These are phyloP conservation scores for Coreius guichenoti DNA, from an alignment of 2,797 vertebrate species.

Conservation along the genomic window DNA sequence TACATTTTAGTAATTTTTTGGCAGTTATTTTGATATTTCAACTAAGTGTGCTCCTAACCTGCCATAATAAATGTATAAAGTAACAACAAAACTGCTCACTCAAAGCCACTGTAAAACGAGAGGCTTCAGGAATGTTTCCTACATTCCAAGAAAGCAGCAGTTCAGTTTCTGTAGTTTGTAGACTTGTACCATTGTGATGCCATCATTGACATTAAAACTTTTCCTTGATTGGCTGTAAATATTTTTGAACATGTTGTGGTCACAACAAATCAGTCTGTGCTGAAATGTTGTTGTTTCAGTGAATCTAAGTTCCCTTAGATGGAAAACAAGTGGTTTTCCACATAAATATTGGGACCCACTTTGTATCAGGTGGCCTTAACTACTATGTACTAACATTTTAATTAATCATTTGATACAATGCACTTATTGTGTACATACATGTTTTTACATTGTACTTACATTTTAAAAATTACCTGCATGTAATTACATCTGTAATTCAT, in stretches of 20 bases:
- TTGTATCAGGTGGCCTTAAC: too few species aligned
- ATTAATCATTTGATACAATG: too few species aligned
- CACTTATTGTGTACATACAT: too few species aligned
- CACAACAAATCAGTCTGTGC: background rate
- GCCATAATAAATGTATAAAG: background rate
- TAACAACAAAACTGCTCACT: constrained; percentile 2
- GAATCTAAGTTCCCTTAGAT: background rate
- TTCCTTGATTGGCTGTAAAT: constrained; percentile 9
- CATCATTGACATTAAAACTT: background rate
- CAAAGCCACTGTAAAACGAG: background rate
- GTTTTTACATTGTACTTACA: too few species aligned
- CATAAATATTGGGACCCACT: background rate
- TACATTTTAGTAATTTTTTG: background rate
- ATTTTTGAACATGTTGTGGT: background rate
- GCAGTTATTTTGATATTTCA: background rate
- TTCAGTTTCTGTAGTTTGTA: background rate
- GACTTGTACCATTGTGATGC: constrained; percentile 9
- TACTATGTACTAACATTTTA: too few species aligned
- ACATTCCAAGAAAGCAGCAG: background rate
- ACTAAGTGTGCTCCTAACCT: background rate
- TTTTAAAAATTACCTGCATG: too few species aligned
- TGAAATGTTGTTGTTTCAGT: constrained; percentile 12
- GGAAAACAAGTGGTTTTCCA: constrained; percentile 28
- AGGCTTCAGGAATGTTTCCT: background rate
- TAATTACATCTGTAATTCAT: too few species aligned